A percentile compares a stretch with the other conserved stretches of the same genome.
Evolutionary conservation across 2,113 vertebrate genomes (phyloP).

Genomic region (Leptocoma aspasia): DNA sequence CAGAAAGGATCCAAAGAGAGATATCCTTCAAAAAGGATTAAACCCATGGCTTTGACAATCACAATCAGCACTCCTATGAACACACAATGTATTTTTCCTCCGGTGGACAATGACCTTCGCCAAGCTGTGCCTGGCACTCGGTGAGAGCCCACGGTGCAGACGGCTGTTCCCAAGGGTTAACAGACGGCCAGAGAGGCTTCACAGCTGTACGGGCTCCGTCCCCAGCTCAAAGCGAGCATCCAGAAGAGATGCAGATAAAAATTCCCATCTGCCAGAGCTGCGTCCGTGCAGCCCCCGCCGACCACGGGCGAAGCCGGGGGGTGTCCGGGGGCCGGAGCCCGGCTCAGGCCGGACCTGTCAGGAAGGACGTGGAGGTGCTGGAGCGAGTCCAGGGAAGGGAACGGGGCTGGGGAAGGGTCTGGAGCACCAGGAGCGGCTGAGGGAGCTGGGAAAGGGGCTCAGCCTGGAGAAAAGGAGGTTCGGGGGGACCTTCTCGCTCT

Average conservation of each 20-base stretch:
- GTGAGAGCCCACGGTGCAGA: background rate
- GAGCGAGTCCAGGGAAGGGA: background rate
- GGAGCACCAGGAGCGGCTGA: too few species aligned
- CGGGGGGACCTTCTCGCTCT: too few species aligned
- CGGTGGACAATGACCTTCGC: background rate
- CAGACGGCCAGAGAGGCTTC: background rate
- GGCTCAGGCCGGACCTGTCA: background rate
- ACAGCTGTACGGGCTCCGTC: background rate
- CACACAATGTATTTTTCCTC: background rate
- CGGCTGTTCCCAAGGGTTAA: fast-evolving
- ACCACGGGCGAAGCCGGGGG: too few species aligned
- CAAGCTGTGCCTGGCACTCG: background rate
- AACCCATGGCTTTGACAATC: background rate
- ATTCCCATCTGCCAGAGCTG: fast-evolving
- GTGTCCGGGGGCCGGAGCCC: background rate
- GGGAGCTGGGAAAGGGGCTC: too few species aligned
- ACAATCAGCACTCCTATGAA: fast-evolving
- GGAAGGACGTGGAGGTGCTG: background rate
- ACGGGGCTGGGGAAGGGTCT: too few species aligned
- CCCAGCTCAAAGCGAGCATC: background rate
- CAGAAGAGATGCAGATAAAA: background rate
- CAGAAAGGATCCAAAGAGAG: background rate
- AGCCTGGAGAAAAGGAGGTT: too few species aligned
- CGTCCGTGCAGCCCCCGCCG: fast-evolving
- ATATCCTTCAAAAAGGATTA: fast-evolving